These are phyloP conservation scores for Ciona savignyi DNA, from an alignment of 23 tunicate genomes.

Conservation along the genomic window DNA sequence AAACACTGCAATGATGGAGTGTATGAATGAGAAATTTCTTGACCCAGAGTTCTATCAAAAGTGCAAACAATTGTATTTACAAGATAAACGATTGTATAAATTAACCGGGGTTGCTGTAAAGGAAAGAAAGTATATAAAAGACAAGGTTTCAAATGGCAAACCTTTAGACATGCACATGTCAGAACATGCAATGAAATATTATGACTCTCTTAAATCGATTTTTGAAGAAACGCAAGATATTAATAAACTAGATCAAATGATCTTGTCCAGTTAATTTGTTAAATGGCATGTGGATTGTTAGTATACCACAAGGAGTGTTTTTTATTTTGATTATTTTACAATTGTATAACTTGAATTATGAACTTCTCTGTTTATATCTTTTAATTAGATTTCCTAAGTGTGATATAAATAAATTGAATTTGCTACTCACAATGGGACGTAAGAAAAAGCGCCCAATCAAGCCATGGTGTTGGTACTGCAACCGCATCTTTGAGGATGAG, in stretches of 20 bases:
- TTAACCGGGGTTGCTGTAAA: constrained; percentile 20
- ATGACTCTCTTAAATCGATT: neutral
- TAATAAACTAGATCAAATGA: neutral
- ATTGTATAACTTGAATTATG: no score
- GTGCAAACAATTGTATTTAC: constrained; percentile 44
- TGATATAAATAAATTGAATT: no score
- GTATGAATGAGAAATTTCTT: constrained; percentile 64
- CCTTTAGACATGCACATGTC: neutral
- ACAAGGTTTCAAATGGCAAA: neutral
- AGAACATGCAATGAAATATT: neutral
- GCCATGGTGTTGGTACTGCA: constrained; percentile 99
- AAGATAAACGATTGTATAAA: constrained; percentile 46
- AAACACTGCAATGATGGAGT: constrained; percentile 49
- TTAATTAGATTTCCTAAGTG: no score
- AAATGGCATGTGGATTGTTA: no score
- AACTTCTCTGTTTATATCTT: no score
- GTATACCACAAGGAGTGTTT: no score
- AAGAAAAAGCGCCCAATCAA: constrained; percentile 88
- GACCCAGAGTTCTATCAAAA: constrained; percentile 44
- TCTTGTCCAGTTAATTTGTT: neutral
- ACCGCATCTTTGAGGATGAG: constrained; percentile 96
- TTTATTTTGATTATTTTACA: no score
- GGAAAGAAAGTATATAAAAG: constrained; percentile 19
- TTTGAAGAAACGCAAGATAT: neutral
- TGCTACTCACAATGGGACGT: constrained; percentile 62